Base-by-base conservation (phyloP, 2,797 vertebrate species). In the Alouatta caraya region DNA sequence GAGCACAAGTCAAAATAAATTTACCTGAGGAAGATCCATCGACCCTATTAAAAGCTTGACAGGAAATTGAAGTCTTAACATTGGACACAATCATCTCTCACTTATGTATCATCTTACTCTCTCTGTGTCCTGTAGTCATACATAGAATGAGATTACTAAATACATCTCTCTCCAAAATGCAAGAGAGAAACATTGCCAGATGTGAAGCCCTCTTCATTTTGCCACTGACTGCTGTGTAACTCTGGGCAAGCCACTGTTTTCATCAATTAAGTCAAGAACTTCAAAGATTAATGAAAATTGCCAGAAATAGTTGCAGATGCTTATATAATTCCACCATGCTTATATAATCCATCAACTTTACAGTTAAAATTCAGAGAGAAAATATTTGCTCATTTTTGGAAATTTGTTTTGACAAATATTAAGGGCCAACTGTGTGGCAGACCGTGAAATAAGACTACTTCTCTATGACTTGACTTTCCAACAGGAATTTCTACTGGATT, bases 41-140 rank as follows among this genome's bases (percentile, higher is more conserved):
- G 79, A 61, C 42, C 9, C 72, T 61, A 30, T 78, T 95, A 86
- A 42, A 90, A 61, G 0, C 37, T 87, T 96, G 46, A 50, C 75
- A 82, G 42, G 42, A 92, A 96, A 87, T 67, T n/a, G 33, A 95
- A 91, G 75, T 67, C 39, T 94, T 52, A 96, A 76, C 78, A 79
- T 39, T 70, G 14, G 67, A 28, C 33, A 30, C 44, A 93, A 83
- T 83, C 73, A n/a, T 61, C 82, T 84, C 52, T 73, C 48, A 37
- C 46, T 76, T 88, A 33, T 14, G 5, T 55, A 50, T 67, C 67
- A 87, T 44, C 59, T 50, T 67, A 52, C 30, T 73, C 52, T 91
- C 48, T 76, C 13, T 79, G 46, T 90, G 28, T 84, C 61, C 64
- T 75, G 8, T 52, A 48, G 79, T 84, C n/a, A 64, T 75, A 37